Conservation (phyloP, 2,888 invertebrate species). For the Subacronicta megacephala region DNA sequence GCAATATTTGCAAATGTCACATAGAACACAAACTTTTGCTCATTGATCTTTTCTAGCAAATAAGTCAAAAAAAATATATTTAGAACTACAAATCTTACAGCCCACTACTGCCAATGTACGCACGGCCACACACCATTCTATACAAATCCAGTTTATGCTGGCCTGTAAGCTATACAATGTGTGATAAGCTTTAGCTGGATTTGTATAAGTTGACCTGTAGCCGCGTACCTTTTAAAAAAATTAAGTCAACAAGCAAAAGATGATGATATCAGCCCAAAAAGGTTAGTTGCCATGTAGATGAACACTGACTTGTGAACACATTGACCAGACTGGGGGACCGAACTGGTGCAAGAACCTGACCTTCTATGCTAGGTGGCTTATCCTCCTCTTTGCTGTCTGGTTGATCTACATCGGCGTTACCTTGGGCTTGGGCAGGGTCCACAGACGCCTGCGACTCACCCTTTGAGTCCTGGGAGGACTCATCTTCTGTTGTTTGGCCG, state of each 20-base stretch:
- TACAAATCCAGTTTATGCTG: too few species aligned
- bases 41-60: neutral
- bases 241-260: slow-evolving; percentile 31
- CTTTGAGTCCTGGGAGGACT: slow-evolving; percentile 89
- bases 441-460: slow-evolving; percentile 76
- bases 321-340: slow-evolving; percentile 39
- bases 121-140: too few species aligned
- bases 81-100: neutral
- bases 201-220: too few species aligned
- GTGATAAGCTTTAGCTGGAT: too few species aligned
- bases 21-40: slow-evolving; percentile 6
- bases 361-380: slow-evolving; percentile 61
- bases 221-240: slow-evolving; percentile 2
- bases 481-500: slow-evolving; percentile 86
- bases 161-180: too few species aligned
- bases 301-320: slow-evolving; percentile 69
- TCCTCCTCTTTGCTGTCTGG: slow-evolving; percentile 66
- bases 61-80: too few species aligned
- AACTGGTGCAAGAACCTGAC: slow-evolving; percentile 66
- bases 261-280: slow-evolving; percentile 59
- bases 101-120: slow-evolving; percentile 18
- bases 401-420: slow-evolving; percentile 85
- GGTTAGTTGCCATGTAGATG: slow-evolving; percentile 85
- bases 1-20: slow-evolving; percentile 13
- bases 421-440: slow-evolving; percentile 69